phyloP scores from a whole-genome alignment of 2,888 invertebrate genomes.

The Athalia circularis region DNA sequence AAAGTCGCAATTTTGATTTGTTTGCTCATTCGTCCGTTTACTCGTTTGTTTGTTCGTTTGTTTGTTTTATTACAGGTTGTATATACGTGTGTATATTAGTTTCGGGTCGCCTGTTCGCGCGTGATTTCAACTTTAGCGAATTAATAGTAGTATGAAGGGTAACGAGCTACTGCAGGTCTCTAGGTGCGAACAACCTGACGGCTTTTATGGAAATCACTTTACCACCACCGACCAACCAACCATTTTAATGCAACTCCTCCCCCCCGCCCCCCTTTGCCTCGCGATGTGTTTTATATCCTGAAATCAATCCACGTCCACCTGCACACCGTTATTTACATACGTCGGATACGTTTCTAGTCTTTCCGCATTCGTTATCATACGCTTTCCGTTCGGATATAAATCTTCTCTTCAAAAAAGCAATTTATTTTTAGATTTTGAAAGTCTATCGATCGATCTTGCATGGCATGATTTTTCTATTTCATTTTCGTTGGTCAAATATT shows the following conservation, averaged over 20 bases:
- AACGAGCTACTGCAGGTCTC: neutral
- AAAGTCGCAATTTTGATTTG: constrained; percentile 29
- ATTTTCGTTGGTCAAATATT: no score
- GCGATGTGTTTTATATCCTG: neutral
- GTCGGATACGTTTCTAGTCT: neutral
- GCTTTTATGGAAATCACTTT: neutral
- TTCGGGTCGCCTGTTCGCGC: no score
- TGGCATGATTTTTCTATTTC: no score
- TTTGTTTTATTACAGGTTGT: neutral
- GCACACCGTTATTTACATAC: neutral
- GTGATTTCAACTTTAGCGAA: neutral
- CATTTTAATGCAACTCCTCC: no score
- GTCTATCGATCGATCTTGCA: no score
- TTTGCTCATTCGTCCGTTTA: constrained; percentile 10
- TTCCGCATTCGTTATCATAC: constrained; percentile 17
- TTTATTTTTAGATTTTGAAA: no score
- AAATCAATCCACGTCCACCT: constrained; percentile 15
- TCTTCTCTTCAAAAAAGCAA: no score
- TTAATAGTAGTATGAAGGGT: neutral
- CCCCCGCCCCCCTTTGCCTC: neutral
- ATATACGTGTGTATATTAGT: neutral
- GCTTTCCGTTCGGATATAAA: neutral
- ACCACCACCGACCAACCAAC: no score
- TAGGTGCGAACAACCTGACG: neutral
- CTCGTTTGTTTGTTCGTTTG: neutral